Evolutionary conservation across 1,140 invertebrate genomes (phyloP).

Genomic region (Metaphire vulgaris): DNA sequence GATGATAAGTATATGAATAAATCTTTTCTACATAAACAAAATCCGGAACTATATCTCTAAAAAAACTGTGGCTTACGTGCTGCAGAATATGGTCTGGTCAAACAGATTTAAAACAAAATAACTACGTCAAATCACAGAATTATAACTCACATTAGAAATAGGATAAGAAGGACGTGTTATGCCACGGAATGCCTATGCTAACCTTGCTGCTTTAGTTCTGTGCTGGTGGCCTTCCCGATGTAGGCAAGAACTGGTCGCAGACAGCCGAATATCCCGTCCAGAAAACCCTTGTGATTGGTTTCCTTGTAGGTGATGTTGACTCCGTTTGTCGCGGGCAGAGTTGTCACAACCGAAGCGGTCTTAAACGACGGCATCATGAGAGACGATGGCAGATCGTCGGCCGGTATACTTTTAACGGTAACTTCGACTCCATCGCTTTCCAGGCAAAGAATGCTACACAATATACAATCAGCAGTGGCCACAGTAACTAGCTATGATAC

Average conservation of each 20-base stretch:
- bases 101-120: no score
- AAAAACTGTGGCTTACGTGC: no score
- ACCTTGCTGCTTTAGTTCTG: constrained; percentile 61
- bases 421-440: neutral
- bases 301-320: neutral
- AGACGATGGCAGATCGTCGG: neutral
- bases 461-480: no score
- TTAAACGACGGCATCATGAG: neutral
- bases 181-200: no score
- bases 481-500: no score
- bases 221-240: constrained; percentile 67
- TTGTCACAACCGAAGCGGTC: neutral
- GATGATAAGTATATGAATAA: no score
- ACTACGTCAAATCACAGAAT: no score
- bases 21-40: no score
- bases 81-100: no score
- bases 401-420: neutral
- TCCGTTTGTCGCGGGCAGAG: neutral
- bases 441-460: neutral
- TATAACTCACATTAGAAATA: no score
- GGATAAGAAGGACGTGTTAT: no score
- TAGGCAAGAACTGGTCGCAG: constrained; percentile 75
- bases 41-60: no score
- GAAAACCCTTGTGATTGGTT: constrained; percentile 56
- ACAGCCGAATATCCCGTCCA: constrained; percentile 76